Base-by-base conservation (phyloP, 2,888 invertebrate species). In the Ganaspis brasiliensis region DNA sequence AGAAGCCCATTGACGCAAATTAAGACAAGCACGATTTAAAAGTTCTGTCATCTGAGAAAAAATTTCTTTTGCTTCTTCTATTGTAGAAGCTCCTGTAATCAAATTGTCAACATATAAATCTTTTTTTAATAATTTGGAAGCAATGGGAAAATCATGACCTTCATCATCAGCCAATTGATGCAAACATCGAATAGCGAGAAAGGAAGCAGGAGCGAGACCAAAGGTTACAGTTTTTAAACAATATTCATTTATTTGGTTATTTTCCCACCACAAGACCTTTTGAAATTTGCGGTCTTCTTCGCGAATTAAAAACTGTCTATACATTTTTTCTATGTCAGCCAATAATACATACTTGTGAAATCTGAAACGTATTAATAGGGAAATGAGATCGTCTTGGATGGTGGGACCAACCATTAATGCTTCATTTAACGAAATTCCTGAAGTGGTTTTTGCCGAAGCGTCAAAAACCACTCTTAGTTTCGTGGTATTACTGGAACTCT, bases 311-410 rank as follows among this genome's bases (percentile, higher is more conserved):
- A 52, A 52, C 16, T 52, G 19, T n/a, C 52, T 1, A n/a, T 52
- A 52, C 52, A 88, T 89, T 79, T 88, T 86, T 12, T 80, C 83
- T 49, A 90, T 83, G 72, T 89, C 89, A 16, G 84, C 87, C 5
- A 82, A 83, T 5, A 88, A 45, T 0, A 84, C 85, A 31, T 84
- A 78, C 0, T 14, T 31, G 55, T 84, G 75, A 14, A 67, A 72
- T 3, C 84, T 55, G 67, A 85, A 87, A 14, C 83, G 75, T 1
- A 83, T 10, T 1, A 88, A 37, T 0, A 86, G 59, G 0, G 76
- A 24, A 24, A 83, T 74, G 0, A 89, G 72, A 56, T 85, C 31
- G 6, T 31, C 31, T 6, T 31, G 31, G 31, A 31, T 31, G 6
- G 31, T 31, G 6, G 31, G 31, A 1, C 88, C 88, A 14, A 82